These are phyloP conservation scores for Spinus pinus DNA, from an alignment of 2,797 vertebrate species.

Conservation along the genomic window DNA sequence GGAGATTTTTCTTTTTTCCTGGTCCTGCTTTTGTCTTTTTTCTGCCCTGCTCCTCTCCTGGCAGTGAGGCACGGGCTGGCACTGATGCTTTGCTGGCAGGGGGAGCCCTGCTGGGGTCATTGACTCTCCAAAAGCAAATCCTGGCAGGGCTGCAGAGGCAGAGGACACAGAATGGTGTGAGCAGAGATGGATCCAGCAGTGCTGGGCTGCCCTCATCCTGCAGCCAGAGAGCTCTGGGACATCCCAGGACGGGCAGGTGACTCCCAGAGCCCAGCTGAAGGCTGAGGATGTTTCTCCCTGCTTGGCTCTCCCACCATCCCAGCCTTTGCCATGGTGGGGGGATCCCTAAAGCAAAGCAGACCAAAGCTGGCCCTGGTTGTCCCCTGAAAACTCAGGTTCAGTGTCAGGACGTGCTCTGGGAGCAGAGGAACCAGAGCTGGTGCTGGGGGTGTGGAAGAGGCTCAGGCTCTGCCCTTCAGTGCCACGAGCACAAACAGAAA, in stretches of 20 bases:
- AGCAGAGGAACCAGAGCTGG: not conserved
- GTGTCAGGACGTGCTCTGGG: not conserved
- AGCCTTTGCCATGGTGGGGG: accelerated
- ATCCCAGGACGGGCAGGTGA: not conserved
- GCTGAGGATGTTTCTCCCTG: not conserved
- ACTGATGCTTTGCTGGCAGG: not conserved
- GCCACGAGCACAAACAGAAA: not conserved
- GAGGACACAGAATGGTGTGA: not conserved
- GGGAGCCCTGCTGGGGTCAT: not conserved
- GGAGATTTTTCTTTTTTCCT: not conserved
- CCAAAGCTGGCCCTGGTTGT: not conserved
- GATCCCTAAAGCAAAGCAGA: not conserved
- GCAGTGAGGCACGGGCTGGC: not conserved
- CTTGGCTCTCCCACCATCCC: not conserved
- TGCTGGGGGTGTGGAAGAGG: not conserved
- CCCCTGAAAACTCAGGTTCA: accelerated
- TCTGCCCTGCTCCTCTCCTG: not conserved
- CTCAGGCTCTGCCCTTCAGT: not conserved
- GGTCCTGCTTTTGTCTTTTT: not conserved
- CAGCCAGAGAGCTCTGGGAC: not conserved
- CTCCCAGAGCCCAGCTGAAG: not conserved
- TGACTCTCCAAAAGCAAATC: not conserved
- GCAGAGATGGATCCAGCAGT: not conserved
- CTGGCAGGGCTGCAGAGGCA: not conserved
- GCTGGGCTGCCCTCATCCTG: not conserved